A percentile compares a stretch with the other conserved stretches of the same genome.
Evolutionary conservation across 2,797 vertebrate genomes (phyloP).

Genomic region (Muraenolepis orangiensis): DNA sequence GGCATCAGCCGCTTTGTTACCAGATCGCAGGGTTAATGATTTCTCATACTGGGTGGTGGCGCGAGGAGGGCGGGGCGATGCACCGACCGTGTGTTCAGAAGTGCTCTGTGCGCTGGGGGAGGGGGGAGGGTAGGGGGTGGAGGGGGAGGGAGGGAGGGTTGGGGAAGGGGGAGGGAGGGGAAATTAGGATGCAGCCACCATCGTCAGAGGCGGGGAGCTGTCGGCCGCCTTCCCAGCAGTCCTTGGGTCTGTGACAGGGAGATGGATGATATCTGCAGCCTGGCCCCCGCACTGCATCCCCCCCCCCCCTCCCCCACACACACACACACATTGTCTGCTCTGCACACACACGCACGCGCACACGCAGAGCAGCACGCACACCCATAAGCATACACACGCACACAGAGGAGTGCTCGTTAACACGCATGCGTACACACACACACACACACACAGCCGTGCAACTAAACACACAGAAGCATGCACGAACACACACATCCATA

Average conservation of each 20-base stretch:
- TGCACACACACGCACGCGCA: conserved; percentile 27
- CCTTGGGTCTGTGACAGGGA: conserved; percentile 88
- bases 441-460: background rate
- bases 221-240: conserved; percentile 91
- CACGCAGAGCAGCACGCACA: conserved; percentile 29
- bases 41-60: conserved; percentile 63
- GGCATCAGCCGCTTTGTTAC: conserved; percentile 71
- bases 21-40: conserved; percentile 71
- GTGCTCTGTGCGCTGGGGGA: conserved; percentile 40
- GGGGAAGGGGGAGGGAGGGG: background rate
- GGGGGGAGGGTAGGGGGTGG: conserved; percentile 50
- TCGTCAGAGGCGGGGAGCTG: conserved; percentile 79
- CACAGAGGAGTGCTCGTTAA: too few relatives aligned
- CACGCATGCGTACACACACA: conserved; percentile 22
- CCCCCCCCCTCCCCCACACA: too few relatives aligned
- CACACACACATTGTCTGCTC: conserved; percentile 27
- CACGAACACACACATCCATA: conserved; percentile 21
- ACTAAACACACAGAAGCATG: background rate
- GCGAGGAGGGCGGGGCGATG: conserved; percentile 53
- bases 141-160: conserved; percentile 39
- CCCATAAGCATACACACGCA: conserved; percentile 12
- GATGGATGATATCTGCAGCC: conserved; percentile 95
- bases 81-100: conserved; percentile 29
- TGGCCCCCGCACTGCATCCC: conserved; percentile 78
- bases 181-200: conserved; percentile 91